phyloP scores from a whole-genome alignment of 2,113 vertebrate species.

The Brachyhypopomus gauderio region DNA sequence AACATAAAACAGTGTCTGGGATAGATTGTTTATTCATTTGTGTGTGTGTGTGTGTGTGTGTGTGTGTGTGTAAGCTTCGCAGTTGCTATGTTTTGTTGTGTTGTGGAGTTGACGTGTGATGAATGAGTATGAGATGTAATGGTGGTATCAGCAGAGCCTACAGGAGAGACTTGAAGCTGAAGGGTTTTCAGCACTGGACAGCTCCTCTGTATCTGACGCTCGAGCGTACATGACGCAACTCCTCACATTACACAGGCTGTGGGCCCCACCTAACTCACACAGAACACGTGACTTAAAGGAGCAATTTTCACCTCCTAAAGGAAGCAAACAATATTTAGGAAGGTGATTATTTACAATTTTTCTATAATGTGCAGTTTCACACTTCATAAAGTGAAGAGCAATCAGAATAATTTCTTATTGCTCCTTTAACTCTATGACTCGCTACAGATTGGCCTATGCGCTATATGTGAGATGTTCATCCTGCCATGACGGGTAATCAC shows the following conservation, averaged over 20 bases:
- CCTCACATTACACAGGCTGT: too few species aligned
- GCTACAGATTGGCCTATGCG: too few species aligned
- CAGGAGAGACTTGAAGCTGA: not conserved
- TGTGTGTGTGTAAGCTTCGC: not conserved
- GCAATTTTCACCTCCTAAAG: not conserved
- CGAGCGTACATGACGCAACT: too few species aligned
- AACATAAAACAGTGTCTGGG: not conserved
- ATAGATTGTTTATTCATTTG: slow-evolving; percentile 7
- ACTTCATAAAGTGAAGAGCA: not conserved
- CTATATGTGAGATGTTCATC: too few species aligned
- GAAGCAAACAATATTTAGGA: not conserved
- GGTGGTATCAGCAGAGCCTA: not conserved
- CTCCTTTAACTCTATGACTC: too few species aligned
- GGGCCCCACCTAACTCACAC: too few species aligned
- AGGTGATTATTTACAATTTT: not conserved
- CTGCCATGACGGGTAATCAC: too few species aligned
- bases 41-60: not conserved
- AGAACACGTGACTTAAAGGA: not conserved
- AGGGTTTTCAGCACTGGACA: slow-evolving; percentile 33
- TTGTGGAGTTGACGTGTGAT: not conserved
- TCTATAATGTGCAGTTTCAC: not conserved
- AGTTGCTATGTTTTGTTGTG: not conserved
- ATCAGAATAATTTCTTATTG: too few species aligned
- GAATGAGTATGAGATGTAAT: not conserved
- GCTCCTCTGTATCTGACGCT: not conserved